phyloP scores from a whole-genome alignment of 2,113 vertebrate genomes.

The Macquaria australasica region DNA sequence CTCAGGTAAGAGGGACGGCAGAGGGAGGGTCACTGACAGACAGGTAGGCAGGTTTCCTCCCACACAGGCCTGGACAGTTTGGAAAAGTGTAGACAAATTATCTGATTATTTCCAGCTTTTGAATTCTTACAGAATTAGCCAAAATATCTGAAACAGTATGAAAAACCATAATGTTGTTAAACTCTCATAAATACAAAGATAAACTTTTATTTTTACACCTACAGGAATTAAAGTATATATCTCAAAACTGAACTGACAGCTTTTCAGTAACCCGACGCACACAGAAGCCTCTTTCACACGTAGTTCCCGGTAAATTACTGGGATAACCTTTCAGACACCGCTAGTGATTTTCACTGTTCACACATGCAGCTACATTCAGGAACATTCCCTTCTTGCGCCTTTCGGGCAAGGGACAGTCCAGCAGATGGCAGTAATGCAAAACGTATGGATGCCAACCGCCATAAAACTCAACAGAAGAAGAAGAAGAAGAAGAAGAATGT shows the following conservation, averaged over 20 bases:
- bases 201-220: neutral
- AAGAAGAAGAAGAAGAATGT: too few relatives aligned
- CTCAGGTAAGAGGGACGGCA: conserved; percentile 90
- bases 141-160: neutral
- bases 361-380: too few relatives aligned
- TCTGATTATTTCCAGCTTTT: too few relatives aligned
- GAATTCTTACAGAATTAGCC: neutral
- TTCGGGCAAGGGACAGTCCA: too few relatives aligned
- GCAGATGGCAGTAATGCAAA: too few relatives aligned
- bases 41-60: neutral
- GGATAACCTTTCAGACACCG: too few relatives aligned
- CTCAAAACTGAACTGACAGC: neutral
- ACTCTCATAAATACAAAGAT: neutral
- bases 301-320: too few relatives aligned
- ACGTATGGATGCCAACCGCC: too few relatives aligned
- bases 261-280: neutral
- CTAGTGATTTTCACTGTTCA: too few relatives aligned
- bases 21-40: neutral
- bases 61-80: neutral
- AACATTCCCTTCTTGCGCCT: too few relatives aligned
- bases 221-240: neutral
- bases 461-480: too few relatives aligned
- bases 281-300: neutral
- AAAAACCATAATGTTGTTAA: neutral
- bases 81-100: neutral